Evolutionary conservation across 2,797 vertebrate genomes (phyloP), one percentile per base, ranked within the genome.

Genomic region (Poecilia picta): DNA sequence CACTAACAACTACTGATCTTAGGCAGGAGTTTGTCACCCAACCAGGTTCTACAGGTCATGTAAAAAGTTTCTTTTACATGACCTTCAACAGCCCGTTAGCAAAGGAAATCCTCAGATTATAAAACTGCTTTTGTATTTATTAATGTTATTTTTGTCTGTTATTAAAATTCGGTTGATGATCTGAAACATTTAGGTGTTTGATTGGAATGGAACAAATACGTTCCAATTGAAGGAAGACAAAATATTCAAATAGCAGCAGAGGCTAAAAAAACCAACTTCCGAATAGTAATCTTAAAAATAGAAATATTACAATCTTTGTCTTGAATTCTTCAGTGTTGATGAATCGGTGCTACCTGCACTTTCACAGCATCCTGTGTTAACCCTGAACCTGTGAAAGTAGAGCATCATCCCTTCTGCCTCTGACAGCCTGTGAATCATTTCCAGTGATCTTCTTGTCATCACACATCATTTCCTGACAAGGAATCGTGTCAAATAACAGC

Each of bases 401-500:
- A 39, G 73, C 75, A 62, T 25, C 23, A 18, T 55, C 51, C 51
- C 39, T 71, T 49, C 76, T 0, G 20, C 53, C 11, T 39, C 68
- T 59, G 41, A 59, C 66, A 33, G 5, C 59, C 46, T 59, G 41
- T 68, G 62, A 55, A 72, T 72, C 70, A 78, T n/a, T 46, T 28
- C 16, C 43, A 74, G 31, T 39, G 47, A 53, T 59, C 36, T 57
- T 41, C 68, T 45, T 33, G 74, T 80, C 31, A 36, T 28, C 15
- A 1, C 53, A 18, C 23, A 18, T 73, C 41, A 57, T 78, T 82
- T 82, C 66, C 72, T 46, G 33, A 62, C 20, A 28, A 55, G 15
- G 3, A 72, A 74, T 18, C 0, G 20, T 77, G 74, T 85, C 78
- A 76, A 79, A 74, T 74, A 62, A 36, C 70, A 55, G 28, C 74